Evolutionary conservation across 2,888 invertebrate genomes (phyloP), one percentile per base, ranked within the genome.

Genomic region (Hymenopus coronatus): DNA sequence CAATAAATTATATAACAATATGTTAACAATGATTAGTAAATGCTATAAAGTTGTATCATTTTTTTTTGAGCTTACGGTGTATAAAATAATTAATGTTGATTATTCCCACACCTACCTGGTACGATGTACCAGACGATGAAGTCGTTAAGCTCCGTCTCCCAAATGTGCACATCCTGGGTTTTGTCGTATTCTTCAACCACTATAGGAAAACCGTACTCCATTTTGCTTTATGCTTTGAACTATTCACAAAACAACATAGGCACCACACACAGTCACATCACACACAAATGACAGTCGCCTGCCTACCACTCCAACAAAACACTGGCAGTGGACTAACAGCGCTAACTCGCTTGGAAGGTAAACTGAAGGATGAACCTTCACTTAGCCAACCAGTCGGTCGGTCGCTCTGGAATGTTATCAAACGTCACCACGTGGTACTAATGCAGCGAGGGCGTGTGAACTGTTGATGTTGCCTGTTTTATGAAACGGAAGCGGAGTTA

Each of bases 41-140:
- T n/a, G n/a, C n/a, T n/a, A n/a, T n/a, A n/a, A n/a, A n/a, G n/a
- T n/a, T n/a, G n/a, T n/a, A n/a, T n/a, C n/a, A n/a, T n/a, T n/a
- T n/a, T n/a, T n/a, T n/a, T n/a, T n/a, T n/a, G n/a, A n/a, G n/a
- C n/a, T n/a, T n/a, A n/a, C n/a, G n/a, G n/a, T n/a, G n/a, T n/a
- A n/a, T n/a, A n/a, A n/a, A 4, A 8, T 33, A 33, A 33, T 7
- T 33, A 2, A 6, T 33, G 33, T 6, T 7, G 7, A 33, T 33
- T 33, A 40, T 40, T 40, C 1, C 40, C 12, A 40, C 1, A 40
- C 89, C 84, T 85, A 89, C 92, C 92, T 88, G 92, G 91, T 82
- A 92, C 92, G 30, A 92, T 92, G 91, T 93, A 93, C 91, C 93
- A 92, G 70, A 93, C 93, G 30, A 93, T 92, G 90, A 93, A 93